A percentile compares a stretch with the other conserved stretches of the same genome.
phyloP scores from a whole-genome alignment of 2,888 invertebrate genomes.

The Odontocolon sp. region DNA sequence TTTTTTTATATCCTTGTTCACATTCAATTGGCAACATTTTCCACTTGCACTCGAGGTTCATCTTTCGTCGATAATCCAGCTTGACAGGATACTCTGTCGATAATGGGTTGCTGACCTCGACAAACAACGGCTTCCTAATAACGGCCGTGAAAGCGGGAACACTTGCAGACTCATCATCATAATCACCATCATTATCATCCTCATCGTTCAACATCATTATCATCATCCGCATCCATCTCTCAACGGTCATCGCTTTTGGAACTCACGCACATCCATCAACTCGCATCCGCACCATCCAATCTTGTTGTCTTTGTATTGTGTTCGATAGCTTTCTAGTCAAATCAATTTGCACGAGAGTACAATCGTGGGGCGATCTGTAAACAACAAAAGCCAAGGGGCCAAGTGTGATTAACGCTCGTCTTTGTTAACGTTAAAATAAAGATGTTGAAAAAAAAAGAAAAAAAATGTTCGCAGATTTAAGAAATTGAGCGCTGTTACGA shows the following conservation, averaged over 20 bases:
- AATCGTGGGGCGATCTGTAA: slow-evolving; percentile 79
- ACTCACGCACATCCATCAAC: slow-evolving; percentile 80
- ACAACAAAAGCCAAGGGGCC: slow-evolving; percentile 77
- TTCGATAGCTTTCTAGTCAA: slow-evolving; percentile 80
- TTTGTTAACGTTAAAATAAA: slow-evolving; percentile 34
- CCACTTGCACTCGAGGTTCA: slow-evolving; percentile 72
- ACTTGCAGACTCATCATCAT: slow-evolving; percentile 77
- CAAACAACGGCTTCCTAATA: slow-evolving; percentile 30
- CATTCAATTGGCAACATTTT: slow-evolving; percentile 73
- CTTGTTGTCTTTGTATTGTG: slow-evolving; percentile 80
- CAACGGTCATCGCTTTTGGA: slow-evolving; percentile 65
- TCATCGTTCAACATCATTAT: slow-evolving; percentile 54
- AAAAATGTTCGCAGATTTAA: no score
- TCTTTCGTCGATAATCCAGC: slow-evolving; percentile 63
- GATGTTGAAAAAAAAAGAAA: no score
- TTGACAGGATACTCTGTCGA: slow-evolving; percentile 14
- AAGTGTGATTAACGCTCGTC: slow-evolving; percentile 64
- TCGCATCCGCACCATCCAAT: slow-evolving; percentile 80
- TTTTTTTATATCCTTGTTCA: no score
- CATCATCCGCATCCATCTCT: slow-evolving; percentile 58
- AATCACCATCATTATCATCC: slow-evolving; percentile 70
- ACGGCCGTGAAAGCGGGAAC: slow-evolving; percentile 68
- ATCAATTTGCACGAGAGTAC: slow-evolving; percentile 80
- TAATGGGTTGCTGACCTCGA: slow-evolving; percentile 8
- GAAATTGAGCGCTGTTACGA: slow-evolving; percentile 16